Evolutionary conservation across 1,140 invertebrate genomes (phyloP).

Genomic region (Polyergus mexicanus): DNA sequence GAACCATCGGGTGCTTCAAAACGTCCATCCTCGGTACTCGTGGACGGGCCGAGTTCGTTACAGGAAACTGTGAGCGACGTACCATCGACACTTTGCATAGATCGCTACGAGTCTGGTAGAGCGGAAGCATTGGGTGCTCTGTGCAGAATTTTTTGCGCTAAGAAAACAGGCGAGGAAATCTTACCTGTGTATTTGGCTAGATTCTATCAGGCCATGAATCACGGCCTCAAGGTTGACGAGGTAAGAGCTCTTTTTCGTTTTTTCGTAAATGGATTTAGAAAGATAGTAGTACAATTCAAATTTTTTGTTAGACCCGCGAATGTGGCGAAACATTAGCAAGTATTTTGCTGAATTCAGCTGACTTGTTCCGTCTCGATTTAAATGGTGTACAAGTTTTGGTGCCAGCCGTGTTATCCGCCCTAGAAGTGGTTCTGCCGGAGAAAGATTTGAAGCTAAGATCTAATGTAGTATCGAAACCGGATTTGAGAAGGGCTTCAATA

Average conservation of each 20-base stretch:
- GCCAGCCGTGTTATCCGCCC: slow-evolving; percentile 94
- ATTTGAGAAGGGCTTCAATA: slow-evolving; percentile 95
- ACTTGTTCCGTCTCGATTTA: slow-evolving; percentile 95
- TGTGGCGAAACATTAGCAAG: slow-evolving; percentile 92
- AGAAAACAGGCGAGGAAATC: slow-evolving; percentile 98
- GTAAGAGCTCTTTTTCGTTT: slow-evolving; percentile 73
- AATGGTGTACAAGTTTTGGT: slow-evolving; percentile 97
- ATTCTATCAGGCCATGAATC: slow-evolving; percentile 96
- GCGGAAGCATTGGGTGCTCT: slow-evolving; percentile 98
- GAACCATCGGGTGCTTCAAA: slow-evolving; percentile 87
- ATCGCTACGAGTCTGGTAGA: slow-evolving; percentile 93
- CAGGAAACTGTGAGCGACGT: slow-evolving; percentile 85
- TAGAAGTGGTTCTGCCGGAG: slow-evolving; percentile 95
- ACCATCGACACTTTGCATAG: slow-evolving; percentile 87
- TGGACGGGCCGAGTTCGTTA: slow-evolving; percentile 86
- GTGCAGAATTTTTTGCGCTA: slow-evolving; percentile 98
- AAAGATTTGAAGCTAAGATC: slow-evolving; percentile 91
- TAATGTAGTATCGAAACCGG: slow-evolving; percentile 90
- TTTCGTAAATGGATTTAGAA: not conserved
- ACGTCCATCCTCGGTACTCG: slow-evolving; percentile 84
- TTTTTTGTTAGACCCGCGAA: slow-evolving; percentile 85
- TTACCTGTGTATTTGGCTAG: slow-evolving; percentile 97
- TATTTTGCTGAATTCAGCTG: slow-evolving; percentile 93
- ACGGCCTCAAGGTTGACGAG: slow-evolving; percentile 92
- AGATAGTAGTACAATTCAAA: not conserved